A percentile compares a stretch with the other conserved stretches of the same genome.
Evolutionary conservation across 2,113 vertebrate species (phyloP).

Genomic region (Sciurus niger): DNA sequence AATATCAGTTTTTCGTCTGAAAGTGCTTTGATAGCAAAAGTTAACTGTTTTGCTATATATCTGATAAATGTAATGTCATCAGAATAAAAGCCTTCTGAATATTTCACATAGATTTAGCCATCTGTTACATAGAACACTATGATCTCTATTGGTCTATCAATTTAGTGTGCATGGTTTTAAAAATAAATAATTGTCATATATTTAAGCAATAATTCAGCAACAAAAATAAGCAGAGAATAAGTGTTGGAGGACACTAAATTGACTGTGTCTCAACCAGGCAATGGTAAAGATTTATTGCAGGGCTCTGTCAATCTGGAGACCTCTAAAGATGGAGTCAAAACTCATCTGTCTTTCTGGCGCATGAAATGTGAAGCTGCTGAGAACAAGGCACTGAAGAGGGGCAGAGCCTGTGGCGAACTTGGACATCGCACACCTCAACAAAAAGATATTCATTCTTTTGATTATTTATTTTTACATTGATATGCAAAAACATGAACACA

Average conservation of each 20-base stretch:
- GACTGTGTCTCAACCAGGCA: background rate
- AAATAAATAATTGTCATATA: conserved; percentile 31
- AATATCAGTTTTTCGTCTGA: background rate
- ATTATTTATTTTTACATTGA: background rate
- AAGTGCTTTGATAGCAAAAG: conserved; percentile 29
- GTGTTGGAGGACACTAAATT: background rate
- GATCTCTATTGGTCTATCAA: background rate
- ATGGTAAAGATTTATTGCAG: background rate
- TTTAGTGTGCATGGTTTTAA: conserved; percentile 20
- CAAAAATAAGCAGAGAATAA: background rate
- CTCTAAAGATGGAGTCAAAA: background rate
- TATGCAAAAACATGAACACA: background rate
- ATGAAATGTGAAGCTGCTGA: background rate
- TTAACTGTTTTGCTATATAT: background rate
- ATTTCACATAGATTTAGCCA: background rate
- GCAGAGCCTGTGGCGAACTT: background rate
- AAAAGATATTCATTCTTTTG: background rate
- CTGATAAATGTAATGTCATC: background rate
- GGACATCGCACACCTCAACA: background rate
- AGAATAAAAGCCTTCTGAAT: conserved; percentile 2
- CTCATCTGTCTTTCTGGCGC: background rate
- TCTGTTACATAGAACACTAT: background rate
- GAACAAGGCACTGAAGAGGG: background rate
- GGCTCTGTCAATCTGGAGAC: background rate
- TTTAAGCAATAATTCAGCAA: conserved; percentile 1